phyloP scores from a whole-genome alignment of 2,888 invertebrate species.

The Pyrrhosoma nymphula region DNA sequence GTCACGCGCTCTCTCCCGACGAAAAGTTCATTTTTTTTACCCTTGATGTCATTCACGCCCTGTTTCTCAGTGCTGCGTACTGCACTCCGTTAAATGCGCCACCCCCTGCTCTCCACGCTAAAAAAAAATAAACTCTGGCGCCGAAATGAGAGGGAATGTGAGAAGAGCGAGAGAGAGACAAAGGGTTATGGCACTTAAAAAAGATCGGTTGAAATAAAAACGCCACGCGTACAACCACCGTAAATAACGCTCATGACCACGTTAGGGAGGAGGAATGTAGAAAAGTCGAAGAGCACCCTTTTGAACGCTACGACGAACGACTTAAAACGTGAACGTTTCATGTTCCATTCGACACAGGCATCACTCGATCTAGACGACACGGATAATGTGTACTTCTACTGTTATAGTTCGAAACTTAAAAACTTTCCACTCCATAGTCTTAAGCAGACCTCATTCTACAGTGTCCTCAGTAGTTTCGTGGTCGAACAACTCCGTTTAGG shows the following conservation, averaged over 20 bases:
- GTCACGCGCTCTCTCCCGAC: not conserved
- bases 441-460: no score
- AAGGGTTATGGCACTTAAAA: conserved; percentile 19
- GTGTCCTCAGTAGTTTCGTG: no score
- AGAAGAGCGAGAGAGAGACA: not conserved
- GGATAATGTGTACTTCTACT: not conserved
- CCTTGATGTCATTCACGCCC: not conserved
- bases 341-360: not conserved
- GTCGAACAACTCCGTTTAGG: no score
- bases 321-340: not conserved
- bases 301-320: not conserved
- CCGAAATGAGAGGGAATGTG: not conserved
- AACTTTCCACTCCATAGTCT: not conserved
- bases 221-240: not conserved
- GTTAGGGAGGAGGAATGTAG: not conserved
- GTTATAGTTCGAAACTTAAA: not conserved
- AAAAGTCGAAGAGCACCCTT: not conserved
- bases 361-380: not conserved
- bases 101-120: not conserved
- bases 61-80: not conserved
- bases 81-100: not conserved
- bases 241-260: not conserved
- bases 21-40: not conserved
- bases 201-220: not conserved
- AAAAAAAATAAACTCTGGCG: not conserved